Percentiles rank a stretch among this genome's conserved stretches.
These are phyloP conservation scores for Dendropsophus ebraccatus DNA, from an alignment of 2,113 vertebrate genomes.

Conservation along the genomic window DNA sequence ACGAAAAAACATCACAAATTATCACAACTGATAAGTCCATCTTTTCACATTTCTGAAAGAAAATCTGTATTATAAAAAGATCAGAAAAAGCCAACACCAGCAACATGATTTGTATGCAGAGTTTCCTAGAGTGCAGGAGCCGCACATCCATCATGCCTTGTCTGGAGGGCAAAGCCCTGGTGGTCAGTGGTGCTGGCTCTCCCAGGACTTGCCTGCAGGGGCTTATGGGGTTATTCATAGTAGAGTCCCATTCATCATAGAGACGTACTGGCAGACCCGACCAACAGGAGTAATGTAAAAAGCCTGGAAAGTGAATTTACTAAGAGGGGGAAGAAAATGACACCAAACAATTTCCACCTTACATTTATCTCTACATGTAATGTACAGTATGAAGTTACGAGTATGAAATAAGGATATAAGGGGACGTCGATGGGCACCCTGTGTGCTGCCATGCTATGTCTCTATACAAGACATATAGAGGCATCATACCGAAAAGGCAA, in stretches of 20 bases:
- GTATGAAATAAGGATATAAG: no score
- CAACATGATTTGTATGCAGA: conserved; percentile 7
- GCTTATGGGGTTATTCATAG: conserved; percentile 17
- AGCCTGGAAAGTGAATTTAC: neutral
- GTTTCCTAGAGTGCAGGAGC: neutral
- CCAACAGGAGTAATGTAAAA: neutral
- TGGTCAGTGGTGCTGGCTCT: conserved; percentile 15
- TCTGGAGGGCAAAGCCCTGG: neutral
- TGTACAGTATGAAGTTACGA: no score
- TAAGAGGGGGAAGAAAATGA: neutral
- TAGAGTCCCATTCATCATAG: neutral
- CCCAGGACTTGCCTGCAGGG: conserved; percentile 3
- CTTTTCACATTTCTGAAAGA: neutral
- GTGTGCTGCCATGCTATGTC: no score
- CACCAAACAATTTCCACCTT: no score
- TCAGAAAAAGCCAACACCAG: neutral
- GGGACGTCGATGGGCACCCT: no score
- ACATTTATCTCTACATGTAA: no score
- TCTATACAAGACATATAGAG: no score
- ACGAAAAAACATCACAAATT: no score
- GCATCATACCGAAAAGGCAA: no score
- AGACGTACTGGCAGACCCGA: neutral
- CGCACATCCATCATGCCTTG: conserved; percentile 18
- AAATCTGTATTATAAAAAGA: neutral
- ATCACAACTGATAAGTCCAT: no score